These are phyloP conservation scores for Meles meles DNA, from an alignment of 2,113 vertebrate genomes.

Conservation along the genomic window DNA sequence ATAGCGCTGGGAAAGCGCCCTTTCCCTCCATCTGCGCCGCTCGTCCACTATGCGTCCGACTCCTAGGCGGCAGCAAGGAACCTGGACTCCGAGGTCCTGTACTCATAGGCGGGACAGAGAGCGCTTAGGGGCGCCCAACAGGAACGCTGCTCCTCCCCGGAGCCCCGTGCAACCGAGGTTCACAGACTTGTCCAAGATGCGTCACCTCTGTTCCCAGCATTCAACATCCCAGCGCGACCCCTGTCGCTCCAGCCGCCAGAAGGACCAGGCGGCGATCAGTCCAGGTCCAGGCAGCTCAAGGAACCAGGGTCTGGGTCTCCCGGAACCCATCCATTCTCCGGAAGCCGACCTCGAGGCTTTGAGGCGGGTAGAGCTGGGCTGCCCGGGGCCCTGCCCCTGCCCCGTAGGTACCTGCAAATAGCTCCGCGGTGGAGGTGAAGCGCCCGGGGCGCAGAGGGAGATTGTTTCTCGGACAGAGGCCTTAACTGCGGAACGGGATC, in stretches of 20 bases:
- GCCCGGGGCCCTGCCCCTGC: not conserved
- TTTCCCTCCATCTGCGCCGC: fast-evolving
- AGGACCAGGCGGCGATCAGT: not conserved
- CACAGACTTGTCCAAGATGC: not conserved
- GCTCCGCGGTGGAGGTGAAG: fast-evolving
- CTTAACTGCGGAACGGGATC: not conserved
- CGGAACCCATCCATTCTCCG: not conserved
- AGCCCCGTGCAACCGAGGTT: not conserved
- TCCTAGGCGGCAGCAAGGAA: not conserved
- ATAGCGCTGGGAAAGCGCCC: fast-evolving
- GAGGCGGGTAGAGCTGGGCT: fast-evolving
- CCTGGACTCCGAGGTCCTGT: not conserved
- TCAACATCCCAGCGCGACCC: fast-evolving
- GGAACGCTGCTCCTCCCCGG: not conserved
- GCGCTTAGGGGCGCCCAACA: not conserved
- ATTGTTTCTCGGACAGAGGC: not conserved
- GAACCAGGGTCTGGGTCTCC: not conserved
- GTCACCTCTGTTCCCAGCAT: not conserved
- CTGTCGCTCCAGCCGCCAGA: fast-evolving
- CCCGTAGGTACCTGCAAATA: not conserved
- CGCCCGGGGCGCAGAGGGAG: fast-evolving
- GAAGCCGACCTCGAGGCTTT: not conserved
- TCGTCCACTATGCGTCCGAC: not conserved
- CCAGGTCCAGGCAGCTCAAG: not conserved
- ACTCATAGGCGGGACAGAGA: not conserved